These are phyloP conservation scores for Ophioninae sp. DNA, from an alignment of 2,888 invertebrate genomes.

Conservation along the genomic window DNA sequence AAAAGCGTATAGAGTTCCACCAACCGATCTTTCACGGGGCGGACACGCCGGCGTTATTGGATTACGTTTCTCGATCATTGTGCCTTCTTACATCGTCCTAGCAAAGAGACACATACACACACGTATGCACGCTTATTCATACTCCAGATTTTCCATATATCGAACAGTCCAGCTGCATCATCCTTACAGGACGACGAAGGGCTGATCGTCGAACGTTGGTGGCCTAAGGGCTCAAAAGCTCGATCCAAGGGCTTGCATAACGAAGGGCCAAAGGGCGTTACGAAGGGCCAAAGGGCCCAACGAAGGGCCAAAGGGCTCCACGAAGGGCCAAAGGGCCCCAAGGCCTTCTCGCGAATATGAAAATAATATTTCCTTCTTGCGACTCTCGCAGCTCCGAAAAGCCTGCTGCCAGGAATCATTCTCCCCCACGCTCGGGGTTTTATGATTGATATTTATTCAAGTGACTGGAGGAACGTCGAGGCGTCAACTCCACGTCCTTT, in stretches of 20 bases:
- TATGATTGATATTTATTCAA: slow-evolving; percentile 80
- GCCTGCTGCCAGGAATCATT: slow-evolving; percentile 10
- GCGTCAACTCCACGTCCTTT: slow-evolving; percentile 61
- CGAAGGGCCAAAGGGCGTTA: too few species aligned
- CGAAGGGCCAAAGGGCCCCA: not conserved
- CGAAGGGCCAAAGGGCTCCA: too few species aligned
- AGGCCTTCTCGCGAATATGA: slow-evolving; percentile 73
- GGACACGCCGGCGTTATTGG: slow-evolving; percentile 75
- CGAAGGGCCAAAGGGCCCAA: too few species aligned
- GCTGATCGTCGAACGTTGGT: too few species aligned
- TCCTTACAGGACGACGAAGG: not conserved
- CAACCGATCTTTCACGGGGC: slow-evolving; percentile 69
- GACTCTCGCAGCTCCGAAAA: not conserved
- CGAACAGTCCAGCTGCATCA: slow-evolving; percentile 62
- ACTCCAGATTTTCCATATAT: slow-evolving; percentile 10
- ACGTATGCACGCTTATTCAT: too few species aligned
- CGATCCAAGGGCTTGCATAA: too few species aligned
- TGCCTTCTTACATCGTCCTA: not conserved
- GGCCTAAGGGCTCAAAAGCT: too few species aligned
- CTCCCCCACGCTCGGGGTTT: slow-evolving; percentile 49
- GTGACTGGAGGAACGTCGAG: slow-evolving; percentile 69
- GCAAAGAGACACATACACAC: not conserved
- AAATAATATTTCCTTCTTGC: slow-evolving; percentile 77
- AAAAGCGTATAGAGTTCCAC: slow-evolving; percentile 45
- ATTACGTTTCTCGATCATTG: slow-evolving; percentile 72